Evolutionary conservation across 2,888 invertebrate genomes (phyloP), one percentile per base, ranked within the genome.

Genomic region (Stenodema calcarata): DNA sequence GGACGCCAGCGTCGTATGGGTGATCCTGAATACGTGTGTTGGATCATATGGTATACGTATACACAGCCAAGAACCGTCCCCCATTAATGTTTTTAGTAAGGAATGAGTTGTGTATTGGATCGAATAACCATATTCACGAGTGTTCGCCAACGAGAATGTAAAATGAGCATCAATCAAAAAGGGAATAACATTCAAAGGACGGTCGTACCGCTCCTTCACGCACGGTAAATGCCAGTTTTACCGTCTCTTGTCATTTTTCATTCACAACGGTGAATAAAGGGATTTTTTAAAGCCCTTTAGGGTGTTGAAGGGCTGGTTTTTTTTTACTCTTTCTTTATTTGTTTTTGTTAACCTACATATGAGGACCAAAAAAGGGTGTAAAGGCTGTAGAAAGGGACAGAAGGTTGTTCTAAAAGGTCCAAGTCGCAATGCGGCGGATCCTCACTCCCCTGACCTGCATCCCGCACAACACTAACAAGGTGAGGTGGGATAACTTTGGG

Each of bases 391-490:
- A 23, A n/a, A 11, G 44, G 78, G 35, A 35, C 35, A 4, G 35
- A 16, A 35, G 30, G 47, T 12, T 23, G 18, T 80, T 80, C 80
- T 30, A 80, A 80, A 35, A 80, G 80, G 54, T 80, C 54, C 80
- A 80, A 80, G 80, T 80, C 80, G 80, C 80, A 80, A 30, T 80
- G 80, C 80, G 80, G 80, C 50, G 80, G 12, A 80, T 54, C 80
- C 80, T 78, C 35, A 30, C 35, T 44, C 78, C 78, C 44, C 75
- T 80, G 30, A 54, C 80, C 80, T 80, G 80, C 80, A 80, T 30
- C 47, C 76, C 54, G 54, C 80, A 80, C 80, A 80, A 80, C 80
- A 80, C 80, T 80, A 80, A 80, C 80, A 80, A 80, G 80, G 54
- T 16, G 73, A 75, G 80, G 50, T 54, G 80, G 41, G 78, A 78